phyloP scores from a whole-genome alignment of 1,140 invertebrate species.

The Stenopsyche tienmushanensis region DNA sequence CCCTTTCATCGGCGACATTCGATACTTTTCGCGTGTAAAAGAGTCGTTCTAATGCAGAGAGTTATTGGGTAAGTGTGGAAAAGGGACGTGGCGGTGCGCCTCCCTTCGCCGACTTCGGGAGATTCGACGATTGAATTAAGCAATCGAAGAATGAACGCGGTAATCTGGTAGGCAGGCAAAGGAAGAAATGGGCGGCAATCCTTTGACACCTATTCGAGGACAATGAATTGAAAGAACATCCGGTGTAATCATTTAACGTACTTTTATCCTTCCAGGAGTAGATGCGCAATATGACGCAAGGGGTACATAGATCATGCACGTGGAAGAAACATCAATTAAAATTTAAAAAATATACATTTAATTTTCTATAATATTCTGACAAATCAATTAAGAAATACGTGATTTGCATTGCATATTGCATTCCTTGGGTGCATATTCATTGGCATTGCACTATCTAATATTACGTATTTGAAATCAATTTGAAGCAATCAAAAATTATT shows the following conservation, averaged over 20 bases:
- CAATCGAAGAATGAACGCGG: constrained; percentile 17
- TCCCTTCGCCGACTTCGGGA: constrained; percentile 1
- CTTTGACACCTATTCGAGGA: constrained; percentile 31
- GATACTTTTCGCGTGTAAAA: constrained; percentile 41
- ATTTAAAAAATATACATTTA: too few species aligned
- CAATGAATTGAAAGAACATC: constrained; percentile 27
- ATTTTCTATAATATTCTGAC: too few species aligned
- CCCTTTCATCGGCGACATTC: constrained; percentile 29
- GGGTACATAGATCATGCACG: too few species aligned
- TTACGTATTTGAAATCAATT: too few species aligned
- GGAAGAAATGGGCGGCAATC: constrained; percentile 35
- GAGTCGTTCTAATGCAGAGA: constrained; percentile 25
- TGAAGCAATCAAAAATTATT: too few species aligned
- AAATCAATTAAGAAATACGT: too few species aligned
- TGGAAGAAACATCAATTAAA: too few species aligned
- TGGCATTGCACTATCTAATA: too few species aligned
- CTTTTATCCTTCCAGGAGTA: neutral
- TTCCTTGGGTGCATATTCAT: too few species aligned
- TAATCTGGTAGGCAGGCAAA: neutral
- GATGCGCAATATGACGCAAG: too few species aligned
- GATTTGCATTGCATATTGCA: too few species aligned
- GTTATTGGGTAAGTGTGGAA: constrained; percentile 31
- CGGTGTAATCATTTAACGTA: constrained; percentile 7
- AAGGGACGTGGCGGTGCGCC: constrained; percentile 26
- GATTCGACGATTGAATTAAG: neutral